These are phyloP conservation scores for Tetrapedia diversipes DNA, from an alignment of 2,888 invertebrate species.

Conservation along the genomic window DNA sequence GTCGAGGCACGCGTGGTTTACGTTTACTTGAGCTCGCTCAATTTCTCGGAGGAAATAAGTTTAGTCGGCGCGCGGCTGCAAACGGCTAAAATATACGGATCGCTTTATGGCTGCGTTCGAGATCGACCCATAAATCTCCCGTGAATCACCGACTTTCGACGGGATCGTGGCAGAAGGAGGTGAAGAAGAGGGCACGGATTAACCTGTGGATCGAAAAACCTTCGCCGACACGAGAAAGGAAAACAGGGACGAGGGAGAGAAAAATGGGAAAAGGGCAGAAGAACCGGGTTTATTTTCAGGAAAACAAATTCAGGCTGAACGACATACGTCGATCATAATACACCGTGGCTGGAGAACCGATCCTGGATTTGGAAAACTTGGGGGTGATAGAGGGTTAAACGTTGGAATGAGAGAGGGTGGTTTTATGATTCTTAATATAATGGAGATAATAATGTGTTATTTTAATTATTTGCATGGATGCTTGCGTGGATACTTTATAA, in stretches of 20 bases:
- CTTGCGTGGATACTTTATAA: too few species aligned
- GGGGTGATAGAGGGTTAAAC: too few species aligned
- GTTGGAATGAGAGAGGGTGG: too few species aligned
- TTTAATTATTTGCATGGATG: too few species aligned
- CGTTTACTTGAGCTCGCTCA: constrained; percentile 17
- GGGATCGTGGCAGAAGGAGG: neutral
- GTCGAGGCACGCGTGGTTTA: constrained; percentile 6
- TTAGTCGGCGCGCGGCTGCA: constrained; percentile 8
- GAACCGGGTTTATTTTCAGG: neutral
- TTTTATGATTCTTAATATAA: too few species aligned
- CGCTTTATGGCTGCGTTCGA: constrained; percentile 16
- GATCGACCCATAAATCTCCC: constrained; percentile 15
- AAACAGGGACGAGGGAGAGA: neutral
- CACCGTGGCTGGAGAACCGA: constrained; percentile 29
- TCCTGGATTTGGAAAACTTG: too few species aligned
- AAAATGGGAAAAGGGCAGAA: neutral
- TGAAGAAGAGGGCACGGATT: neutral
- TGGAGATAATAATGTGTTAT: too few species aligned
- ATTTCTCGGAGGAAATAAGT: constrained; percentile 38
- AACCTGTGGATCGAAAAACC: neutral
- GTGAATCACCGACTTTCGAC: neutral
- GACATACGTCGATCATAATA: constrained; percentile 34
- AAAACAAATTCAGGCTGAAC: constrained; percentile 6
- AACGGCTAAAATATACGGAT: constrained; percentile 28
- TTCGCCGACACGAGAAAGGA: neutral